A percentile compares a stretch with the other conserved stretches of the same genome.
These are phyloP conservation scores for Fregetta grallaria DNA, from an alignment of 2,113 vertebrate species.

Conservation along the genomic window DNA sequence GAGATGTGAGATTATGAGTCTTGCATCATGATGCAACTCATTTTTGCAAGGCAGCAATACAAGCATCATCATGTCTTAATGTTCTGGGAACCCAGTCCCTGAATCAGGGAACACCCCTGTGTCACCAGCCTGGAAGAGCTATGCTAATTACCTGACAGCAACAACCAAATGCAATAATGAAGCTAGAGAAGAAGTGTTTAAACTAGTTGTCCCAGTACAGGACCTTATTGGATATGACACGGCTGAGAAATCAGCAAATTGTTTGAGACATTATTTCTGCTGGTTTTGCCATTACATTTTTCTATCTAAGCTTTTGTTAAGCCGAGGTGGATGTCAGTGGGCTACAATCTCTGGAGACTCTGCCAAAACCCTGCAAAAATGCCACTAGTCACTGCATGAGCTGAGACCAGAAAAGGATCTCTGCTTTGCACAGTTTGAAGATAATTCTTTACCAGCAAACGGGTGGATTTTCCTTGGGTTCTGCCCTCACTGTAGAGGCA, in stretches of 20 bases:
- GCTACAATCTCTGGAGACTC: not conserved
- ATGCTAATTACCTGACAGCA: not conserved
- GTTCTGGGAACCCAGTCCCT: not conserved
- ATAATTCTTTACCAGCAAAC: not conserved
- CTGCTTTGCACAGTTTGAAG: not conserved
- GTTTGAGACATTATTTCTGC: not conserved
- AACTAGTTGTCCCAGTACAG: not conserved
- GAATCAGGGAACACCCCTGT: slow-evolving; percentile 1
- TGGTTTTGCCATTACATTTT: not conserved
- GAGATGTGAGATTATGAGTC: not conserved
- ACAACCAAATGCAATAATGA: not conserved
- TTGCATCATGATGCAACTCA: not conserved
- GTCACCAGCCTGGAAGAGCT: slow-evolving; percentile 27
- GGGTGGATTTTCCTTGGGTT: not conserved
- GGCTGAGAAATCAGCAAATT: not conserved
- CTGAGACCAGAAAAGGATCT: not conserved
- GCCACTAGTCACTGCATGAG: not conserved
- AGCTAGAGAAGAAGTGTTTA: not conserved
- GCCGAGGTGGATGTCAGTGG: not conserved
- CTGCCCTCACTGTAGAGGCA: not conserved
- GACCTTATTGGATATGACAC: not conserved
- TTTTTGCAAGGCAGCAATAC: slow-evolving; percentile 40
- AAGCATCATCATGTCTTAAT: slow-evolving; percentile 42
- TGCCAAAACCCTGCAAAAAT: not conserved
- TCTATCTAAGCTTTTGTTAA: not conserved